Conservation (phyloP, 2,797 vertebrate genomes). For the Cirrhinus molitorella region DNA sequence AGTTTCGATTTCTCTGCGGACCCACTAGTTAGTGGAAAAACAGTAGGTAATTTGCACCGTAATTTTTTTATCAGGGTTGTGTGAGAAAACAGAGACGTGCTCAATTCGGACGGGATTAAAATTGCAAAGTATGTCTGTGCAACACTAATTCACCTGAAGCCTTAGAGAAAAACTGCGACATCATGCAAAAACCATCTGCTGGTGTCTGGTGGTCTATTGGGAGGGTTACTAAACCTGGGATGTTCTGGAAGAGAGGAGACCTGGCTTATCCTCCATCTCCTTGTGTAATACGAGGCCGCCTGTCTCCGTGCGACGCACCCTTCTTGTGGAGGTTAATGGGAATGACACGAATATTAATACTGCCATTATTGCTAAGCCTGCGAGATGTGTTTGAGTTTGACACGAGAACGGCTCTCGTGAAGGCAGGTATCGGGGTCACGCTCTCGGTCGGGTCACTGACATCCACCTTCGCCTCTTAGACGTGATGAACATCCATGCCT, state of each 20-base stretch:
- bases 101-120: conserved; percentile 10
- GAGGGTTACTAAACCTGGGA: conserved; percentile 55
- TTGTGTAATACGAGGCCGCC: conserved; percentile 64
- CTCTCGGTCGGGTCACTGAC: conserved; percentile 20
- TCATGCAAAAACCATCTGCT: conserved; percentile 77
- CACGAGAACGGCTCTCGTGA: conserved; percentile 6
- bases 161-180: too few relatives aligned
- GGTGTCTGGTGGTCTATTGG: conserved; percentile 68
- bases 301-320: conserved; percentile 57
- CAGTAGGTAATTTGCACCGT: not conserved
- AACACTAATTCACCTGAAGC: conserved; percentile 12
- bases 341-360: conserved; percentile 69
- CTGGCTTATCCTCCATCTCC: conserved; percentile 48
- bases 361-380: conserved; percentile 59
- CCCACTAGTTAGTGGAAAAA: not conserved
- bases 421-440: conserved; percentile 33
- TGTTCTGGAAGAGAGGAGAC: conserved; percentile 59
- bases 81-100: not conserved
- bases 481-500: conserved; percentile 11
- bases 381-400: conserved; percentile 47
- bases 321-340: conserved; percentile 66
- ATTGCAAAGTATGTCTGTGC: not conserved
- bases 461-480: not conserved
- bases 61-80: not conserved
- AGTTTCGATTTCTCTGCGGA: not conserved